Percentiles rank a stretch among this genome's conserved stretches.
These are phyloP conservation scores for Microtus montanus DNA, from an alignment of 2,113 vertebrate species.

Conservation along the genomic window DNA sequence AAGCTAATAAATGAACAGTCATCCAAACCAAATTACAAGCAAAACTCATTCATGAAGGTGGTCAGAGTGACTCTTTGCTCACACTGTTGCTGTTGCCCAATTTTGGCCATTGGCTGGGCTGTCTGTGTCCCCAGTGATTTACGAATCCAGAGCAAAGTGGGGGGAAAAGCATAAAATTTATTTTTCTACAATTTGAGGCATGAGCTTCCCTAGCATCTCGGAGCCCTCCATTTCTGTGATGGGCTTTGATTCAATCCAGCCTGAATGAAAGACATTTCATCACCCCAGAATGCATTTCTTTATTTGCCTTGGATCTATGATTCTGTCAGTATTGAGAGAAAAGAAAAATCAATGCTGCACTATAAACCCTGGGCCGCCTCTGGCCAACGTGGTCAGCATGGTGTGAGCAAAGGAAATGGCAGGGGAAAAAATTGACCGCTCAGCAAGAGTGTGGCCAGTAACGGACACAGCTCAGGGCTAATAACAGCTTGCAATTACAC, in stretches of 20 bases:
- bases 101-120: constrained; percentile 43
- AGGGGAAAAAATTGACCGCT: constrained; percentile 90
- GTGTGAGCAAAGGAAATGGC: constrained; percentile 91
- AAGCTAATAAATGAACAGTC: constrained; percentile 60
- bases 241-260: constrained; percentile 93
- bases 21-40: constrained; percentile 48
- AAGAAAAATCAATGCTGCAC: constrained; percentile 96
- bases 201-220: constrained; percentile 85
- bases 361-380: constrained; percentile 90
- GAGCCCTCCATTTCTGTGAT: constrained; percentile 87
- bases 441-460: constrained; percentile 90
- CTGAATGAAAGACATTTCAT: constrained; percentile 96
- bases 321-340: constrained; percentile 98
- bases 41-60: constrained; percentile 50
- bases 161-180: constrained; percentile 86
- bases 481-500: constrained; percentile 90
- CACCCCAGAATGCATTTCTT: constrained; percentile 97
- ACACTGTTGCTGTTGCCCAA: background rate
- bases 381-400: constrained; percentile 90
- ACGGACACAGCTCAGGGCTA: constrained; percentile 89
- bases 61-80: constrained; percentile 61
- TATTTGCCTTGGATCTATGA: constrained; percentile 99
- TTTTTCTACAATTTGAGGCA: constrained; percentile 84
- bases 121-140: constrained; percentile 72
- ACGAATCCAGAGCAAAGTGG: constrained; percentile 83